phyloP scores from a whole-genome alignment of 2,797 vertebrate genomes.

The Lagorchestes hirsutus region DNA sequence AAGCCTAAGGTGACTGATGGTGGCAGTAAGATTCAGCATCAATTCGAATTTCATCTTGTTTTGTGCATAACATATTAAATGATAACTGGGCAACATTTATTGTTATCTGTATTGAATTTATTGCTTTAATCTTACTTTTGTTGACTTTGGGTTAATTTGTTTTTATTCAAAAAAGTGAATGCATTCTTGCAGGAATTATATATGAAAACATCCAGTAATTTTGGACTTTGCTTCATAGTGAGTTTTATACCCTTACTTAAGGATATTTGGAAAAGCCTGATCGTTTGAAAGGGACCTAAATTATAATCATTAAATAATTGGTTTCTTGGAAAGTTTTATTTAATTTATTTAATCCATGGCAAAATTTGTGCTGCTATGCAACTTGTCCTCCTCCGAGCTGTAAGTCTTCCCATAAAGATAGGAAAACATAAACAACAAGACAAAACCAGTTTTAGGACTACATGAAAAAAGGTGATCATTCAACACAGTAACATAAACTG shows the following conservation, averaged over 20 bases:
- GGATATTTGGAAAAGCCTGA: too few species aligned
- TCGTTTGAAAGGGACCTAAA: not conserved
- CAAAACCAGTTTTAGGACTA: not conserved
- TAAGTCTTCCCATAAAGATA: conserved; percentile 51
- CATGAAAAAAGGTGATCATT: conserved; percentile 67
- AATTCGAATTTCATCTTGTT: not conserved
- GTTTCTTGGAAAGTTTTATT: not conserved
- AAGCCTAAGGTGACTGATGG: not conserved
- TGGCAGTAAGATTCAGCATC: not conserved
- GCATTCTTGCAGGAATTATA: not conserved
- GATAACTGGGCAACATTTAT: not conserved
- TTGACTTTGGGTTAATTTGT: not conserved
- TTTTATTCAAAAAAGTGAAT: not conserved
- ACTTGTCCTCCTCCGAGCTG: conserved; percentile 35
- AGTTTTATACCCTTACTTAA: too few species aligned
- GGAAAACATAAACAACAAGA: not conserved
- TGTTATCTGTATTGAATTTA: not conserved
- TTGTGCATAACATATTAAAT: not conserved
- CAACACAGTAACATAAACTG: conserved; percentile 66
- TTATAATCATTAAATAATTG: conserved; percentile 49
- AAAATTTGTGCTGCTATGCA: conserved; percentile 48
- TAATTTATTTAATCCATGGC: conserved; percentile 13
- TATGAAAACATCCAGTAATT: not conserved
- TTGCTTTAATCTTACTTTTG: not conserved
- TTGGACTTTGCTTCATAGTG: too few species aligned